These are phyloP conservation scores for Falco concolor DNA, from an alignment of 2,797 vertebrate species.

Conservation along the genomic window DNA sequence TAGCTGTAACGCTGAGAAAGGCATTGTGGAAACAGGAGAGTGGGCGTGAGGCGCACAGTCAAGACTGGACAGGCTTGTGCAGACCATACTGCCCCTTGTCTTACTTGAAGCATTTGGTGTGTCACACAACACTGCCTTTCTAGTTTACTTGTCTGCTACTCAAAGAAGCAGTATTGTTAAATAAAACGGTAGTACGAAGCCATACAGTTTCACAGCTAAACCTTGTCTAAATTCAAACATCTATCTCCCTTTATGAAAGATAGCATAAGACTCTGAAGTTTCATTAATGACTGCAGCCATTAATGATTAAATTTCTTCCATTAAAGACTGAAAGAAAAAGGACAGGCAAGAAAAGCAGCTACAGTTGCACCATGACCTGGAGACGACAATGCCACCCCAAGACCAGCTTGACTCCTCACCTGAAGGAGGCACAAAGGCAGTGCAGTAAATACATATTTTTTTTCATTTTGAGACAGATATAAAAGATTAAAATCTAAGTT, in stretches of 20 bases:
- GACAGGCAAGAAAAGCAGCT: background rate
- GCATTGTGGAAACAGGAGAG: background rate
- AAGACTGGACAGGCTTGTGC: background rate
- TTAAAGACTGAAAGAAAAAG: background rate
- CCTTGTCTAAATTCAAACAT: background rate
- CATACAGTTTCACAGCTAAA: background rate
- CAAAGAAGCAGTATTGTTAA: background rate
- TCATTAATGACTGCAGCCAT: background rate
- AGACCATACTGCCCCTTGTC: accelerated
- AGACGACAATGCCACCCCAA: background rate
- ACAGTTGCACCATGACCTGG: background rate
- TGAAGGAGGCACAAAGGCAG: background rate
- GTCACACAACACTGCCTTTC: background rate
- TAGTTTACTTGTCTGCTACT: background rate
- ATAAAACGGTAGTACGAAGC: background rate
- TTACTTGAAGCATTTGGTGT: background rate
- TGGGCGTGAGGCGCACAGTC: background rate
- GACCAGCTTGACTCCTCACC: background rate
- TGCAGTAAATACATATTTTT: background rate
- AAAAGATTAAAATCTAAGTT: background rate
- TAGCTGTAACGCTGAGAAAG: background rate
- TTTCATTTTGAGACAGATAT: background rate
- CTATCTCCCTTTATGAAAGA: background rate
- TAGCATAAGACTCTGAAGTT: background rate
- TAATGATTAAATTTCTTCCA: too few species aligned